A percentile compares a stretch with the other conserved stretches of the same genome.
phyloP scores from a whole-genome alignment of 2,113 vertebrate genomes.

The Jacana jacana region DNA sequence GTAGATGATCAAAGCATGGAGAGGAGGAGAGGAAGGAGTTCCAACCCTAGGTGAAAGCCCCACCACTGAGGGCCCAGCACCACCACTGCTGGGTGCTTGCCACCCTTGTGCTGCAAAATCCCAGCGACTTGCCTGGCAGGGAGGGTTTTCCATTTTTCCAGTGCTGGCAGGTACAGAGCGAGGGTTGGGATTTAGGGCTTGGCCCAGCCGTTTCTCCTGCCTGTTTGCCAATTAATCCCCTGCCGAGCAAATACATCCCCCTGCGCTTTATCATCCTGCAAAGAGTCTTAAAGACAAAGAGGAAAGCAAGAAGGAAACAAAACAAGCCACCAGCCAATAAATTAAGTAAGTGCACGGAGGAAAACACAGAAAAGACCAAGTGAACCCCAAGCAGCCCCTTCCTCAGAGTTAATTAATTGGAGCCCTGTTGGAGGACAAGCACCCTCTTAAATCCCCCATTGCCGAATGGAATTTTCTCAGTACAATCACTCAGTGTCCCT shows the following conservation, averaged over 20 bases:
- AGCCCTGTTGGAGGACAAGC: conserved; percentile 69
- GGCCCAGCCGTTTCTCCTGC: conserved; percentile 13
- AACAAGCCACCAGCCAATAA: background rate
- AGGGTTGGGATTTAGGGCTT: conserved; percentile 30
- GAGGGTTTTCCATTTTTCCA: background rate
- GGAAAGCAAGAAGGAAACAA: conserved; percentile 16
- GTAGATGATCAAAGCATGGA: background rate
- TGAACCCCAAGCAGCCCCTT: conserved; percentile 37
- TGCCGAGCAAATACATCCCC: background rate
- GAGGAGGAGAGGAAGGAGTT: background rate
- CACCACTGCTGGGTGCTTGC: background rate
- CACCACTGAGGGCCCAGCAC: background rate
- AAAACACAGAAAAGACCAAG: conserved; percentile 9
- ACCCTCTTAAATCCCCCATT: conserved; percentile 67
- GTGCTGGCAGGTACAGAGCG: background rate
- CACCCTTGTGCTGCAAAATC: background rate
- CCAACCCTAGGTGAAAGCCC: background rate
- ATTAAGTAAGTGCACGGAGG: conserved; percentile 56
- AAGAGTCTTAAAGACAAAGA: conserved; percentile 14
- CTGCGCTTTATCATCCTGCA: background rate
- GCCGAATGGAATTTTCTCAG: conserved; percentile 75
- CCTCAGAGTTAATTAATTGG: conserved; percentile 77
- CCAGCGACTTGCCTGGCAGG: background rate
- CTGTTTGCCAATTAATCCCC: conserved; percentile 35
- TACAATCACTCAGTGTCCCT: conserved; percentile 67